A percentile compares a stretch with the other conserved stretches of the same genome.
Conservation (phyloP, 2,113 vertebrate genomes). For the Alces alces region DNA sequence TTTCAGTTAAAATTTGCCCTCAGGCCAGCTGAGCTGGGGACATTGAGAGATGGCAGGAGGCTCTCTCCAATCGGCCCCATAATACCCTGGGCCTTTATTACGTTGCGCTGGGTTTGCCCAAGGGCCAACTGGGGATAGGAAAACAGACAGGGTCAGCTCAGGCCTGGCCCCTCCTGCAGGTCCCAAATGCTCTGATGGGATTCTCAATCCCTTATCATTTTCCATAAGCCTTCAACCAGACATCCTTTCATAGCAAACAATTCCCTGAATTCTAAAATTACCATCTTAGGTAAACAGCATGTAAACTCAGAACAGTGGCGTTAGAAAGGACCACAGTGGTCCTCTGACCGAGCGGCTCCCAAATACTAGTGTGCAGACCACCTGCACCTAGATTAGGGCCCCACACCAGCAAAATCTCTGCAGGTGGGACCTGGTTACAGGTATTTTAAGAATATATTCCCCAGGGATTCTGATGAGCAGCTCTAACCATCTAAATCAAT, state of each 20-base stretch:
- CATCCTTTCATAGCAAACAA: not conserved
- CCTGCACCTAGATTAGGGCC: not conserved
- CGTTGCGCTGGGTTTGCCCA: not conserved
- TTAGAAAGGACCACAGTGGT: not conserved
- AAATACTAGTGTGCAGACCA: not conserved
- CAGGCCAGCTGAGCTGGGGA: conserved; percentile 19
- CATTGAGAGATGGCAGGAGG: not conserved
- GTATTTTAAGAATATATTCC: not conserved
- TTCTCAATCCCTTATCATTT: not conserved
- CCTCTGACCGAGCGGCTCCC: not conserved
- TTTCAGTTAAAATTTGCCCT: conserved; percentile 29
- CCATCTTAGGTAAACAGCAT: not conserved
- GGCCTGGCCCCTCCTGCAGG: not conserved
- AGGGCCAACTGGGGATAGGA: not conserved
- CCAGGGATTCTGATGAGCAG: not conserved
- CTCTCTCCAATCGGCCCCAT: not conserved
- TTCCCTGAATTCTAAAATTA: not conserved
- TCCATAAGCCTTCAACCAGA: not conserved
- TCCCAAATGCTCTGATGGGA: not conserved
- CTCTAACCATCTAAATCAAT: not conserved
- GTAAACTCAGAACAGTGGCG: not conserved
- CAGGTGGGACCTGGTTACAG: not conserved
- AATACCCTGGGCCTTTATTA: not conserved
- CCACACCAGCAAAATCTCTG: not conserved
- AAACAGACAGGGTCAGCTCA: not conserved